These are phyloP conservation scores for Atlantisia rogersi DNA, from an alignment of 2,113 vertebrate genomes.

Conservation along the genomic window DNA sequence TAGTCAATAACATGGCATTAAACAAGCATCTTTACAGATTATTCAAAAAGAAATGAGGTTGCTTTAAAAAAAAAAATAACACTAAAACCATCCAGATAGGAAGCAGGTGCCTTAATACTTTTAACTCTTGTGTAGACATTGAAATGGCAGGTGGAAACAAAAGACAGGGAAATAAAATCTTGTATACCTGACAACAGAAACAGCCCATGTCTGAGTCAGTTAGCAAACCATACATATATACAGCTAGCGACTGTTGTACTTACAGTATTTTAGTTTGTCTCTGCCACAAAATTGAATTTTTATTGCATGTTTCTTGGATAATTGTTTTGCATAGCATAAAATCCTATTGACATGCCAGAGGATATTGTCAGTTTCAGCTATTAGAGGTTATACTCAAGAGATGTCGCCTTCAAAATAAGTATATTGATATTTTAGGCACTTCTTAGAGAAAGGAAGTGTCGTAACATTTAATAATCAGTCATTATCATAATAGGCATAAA, in stretches of 20 bases:
- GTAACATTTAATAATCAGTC: constrained; percentile 34
- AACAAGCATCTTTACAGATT: background rate
- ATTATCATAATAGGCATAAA: background rate
- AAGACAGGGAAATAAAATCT: background rate
- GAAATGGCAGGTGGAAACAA: background rate
- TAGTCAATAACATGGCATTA: background rate
- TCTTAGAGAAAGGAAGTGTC: background rate
- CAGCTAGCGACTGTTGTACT: background rate
- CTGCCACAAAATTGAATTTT: background rate
- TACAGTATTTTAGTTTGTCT: background rate
- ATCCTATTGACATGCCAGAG: background rate
- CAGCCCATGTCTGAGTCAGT: background rate
- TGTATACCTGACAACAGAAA: background rate
- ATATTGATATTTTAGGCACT: background rate
- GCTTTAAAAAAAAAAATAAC: background rate
- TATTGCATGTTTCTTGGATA: background rate
- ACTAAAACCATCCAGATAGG: background rate
- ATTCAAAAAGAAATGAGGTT: background rate
- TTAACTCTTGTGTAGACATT: background rate
- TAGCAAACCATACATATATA: background rate
- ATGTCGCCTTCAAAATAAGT: background rate
- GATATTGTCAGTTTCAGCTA: background rate
- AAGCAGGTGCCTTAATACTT: background rate
- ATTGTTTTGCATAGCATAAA: background rate
- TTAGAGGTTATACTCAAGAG: background rate